A percentile compares a stretch with the other conserved stretches of the same genome.
Evolutionary conservation across 2,797 vertebrate species (phyloP).

Genomic region (Sciurus carolinensis): DNA sequence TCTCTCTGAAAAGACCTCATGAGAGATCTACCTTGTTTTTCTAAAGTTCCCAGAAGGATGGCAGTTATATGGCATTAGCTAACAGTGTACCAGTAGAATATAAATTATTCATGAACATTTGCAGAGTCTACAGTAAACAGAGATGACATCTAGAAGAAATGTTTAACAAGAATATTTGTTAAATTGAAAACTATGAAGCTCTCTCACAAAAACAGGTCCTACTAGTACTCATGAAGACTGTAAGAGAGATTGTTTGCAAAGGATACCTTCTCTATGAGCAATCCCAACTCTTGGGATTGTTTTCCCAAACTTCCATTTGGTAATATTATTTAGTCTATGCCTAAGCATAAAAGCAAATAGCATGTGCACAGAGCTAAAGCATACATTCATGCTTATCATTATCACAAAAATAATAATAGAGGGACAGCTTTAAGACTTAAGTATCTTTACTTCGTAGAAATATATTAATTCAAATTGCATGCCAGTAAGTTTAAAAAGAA

Average conservation of each 20-base stretch:
- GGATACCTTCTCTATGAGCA: background rate
- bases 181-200: slow-evolving; percentile 57
- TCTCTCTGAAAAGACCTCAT: slow-evolving; percentile 80
- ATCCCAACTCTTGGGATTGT: background rate
- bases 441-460: slow-evolving; percentile 42
- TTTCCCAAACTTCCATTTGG: background rate
- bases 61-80: slow-evolving; percentile 76
- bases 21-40: slow-evolving; percentile 83
- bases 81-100: slow-evolving; percentile 67
- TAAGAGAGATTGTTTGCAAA: background rate
- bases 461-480: slow-evolving; percentile 5
- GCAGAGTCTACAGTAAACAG: slow-evolving; percentile 72
- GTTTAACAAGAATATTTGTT: slow-evolving; percentile 56
- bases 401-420: slow-evolving; percentile 61
- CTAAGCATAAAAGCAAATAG: slow-evolving; percentile 37
- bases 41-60: slow-evolving; percentile 81
- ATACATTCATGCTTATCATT: background rate
- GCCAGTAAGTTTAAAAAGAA: slow-evolving; percentile 41
- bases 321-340: background rate
- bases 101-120: slow-evolving; percentile 81
- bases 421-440: slow-evolving; percentile 24
- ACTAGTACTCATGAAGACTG: background rate
- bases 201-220: background rate
- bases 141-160: slow-evolving; percentile 64
- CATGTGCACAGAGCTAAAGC: slow-evolving; percentile 29